Evolutionary conservation across 1,140 invertebrate genomes (phyloP).

Genomic region (Cataglyphis hispanica): DNA sequence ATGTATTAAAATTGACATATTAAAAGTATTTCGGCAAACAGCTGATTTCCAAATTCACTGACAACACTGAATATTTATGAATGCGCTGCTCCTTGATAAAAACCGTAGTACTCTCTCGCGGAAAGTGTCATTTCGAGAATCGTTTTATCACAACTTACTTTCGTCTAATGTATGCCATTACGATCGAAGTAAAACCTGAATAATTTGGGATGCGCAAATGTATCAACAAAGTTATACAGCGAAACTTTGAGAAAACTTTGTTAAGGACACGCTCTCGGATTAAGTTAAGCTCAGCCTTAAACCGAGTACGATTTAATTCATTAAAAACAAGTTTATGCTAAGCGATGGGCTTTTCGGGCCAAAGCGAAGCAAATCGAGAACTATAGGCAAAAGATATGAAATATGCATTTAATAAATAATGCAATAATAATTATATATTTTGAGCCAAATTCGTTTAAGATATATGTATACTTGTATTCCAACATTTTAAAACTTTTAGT

Average conservation of each 20-base stretch:
- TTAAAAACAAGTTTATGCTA: conserved; percentile 33
- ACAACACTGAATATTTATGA: conserved; percentile 6
- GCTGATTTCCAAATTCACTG: background rate
- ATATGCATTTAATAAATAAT: background rate
- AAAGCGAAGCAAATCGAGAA: background rate
- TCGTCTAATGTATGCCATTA: background rate
- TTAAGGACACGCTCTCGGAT: conserved; percentile 27
- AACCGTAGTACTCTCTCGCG: background rate
- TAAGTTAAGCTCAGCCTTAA: conserved; percentile 38
- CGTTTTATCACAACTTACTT: conserved; percentile 1
- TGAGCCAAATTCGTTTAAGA: background rate
- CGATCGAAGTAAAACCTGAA: background rate
- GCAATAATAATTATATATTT: background rate
- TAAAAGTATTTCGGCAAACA: background rate
- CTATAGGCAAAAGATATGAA: background rate
- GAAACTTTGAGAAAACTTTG: conserved; percentile 44
- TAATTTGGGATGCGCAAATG: conserved; percentile 1
- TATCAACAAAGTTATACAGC: conserved; percentile 25
- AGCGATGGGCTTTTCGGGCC: conserved; percentile 6
- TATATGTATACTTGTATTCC: background rate
- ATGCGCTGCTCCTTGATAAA: background rate
- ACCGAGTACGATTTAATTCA: conserved; percentile 39
- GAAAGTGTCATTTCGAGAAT: background rate
- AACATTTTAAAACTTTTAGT: background rate
- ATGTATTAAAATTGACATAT: background rate